Conservation (phyloP, 2,888 invertebrate genomes). For the Diplazon laetatorius region DNA sequence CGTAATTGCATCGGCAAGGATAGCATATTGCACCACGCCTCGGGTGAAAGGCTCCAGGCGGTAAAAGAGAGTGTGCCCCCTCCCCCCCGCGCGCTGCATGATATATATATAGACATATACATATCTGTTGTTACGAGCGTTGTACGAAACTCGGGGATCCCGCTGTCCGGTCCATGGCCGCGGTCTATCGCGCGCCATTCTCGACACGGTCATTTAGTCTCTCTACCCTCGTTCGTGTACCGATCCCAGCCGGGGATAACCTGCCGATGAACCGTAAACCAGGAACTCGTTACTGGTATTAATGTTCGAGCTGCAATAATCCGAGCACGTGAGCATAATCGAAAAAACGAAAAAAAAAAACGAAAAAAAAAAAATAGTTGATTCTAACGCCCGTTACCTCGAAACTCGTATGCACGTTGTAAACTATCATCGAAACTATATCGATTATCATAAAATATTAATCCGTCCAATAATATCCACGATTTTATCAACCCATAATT, state of each 20-base stretch:
- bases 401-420: too few species aligned
- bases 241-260: constrained; percentile 71
- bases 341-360: constrained; percentile 40
- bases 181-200: constrained; percentile 47
- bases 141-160: constrained; percentile 26
- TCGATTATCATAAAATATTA: too few species aligned
- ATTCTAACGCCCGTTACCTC: too few species aligned
- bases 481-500: too few species aligned
- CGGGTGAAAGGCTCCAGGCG: constrained; percentile 75
- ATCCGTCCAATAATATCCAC: too few species aligned
- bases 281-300: constrained; percentile 77
- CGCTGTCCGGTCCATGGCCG: constrained; percentile 55
- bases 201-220: constrained; percentile 67
- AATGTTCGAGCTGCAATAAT: constrained; percentile 61
- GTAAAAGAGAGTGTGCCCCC: constrained; percentile 67
- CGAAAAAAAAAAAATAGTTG: too few species aligned
- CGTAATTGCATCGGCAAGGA: constrained; percentile 73
- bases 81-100: too few species aligned
- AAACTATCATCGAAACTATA: too few species aligned
- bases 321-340: constrained; percentile 57
- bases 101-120: too few species aligned
- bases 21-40: constrained; percentile 77
- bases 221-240: constrained; percentile 64
- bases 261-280: constrained; percentile 79
- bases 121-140: constrained; percentile 27